phyloP scores from a whole-genome alignment of 2,113 vertebrate genomes.

The Isurus oxyrinchus region DNA sequence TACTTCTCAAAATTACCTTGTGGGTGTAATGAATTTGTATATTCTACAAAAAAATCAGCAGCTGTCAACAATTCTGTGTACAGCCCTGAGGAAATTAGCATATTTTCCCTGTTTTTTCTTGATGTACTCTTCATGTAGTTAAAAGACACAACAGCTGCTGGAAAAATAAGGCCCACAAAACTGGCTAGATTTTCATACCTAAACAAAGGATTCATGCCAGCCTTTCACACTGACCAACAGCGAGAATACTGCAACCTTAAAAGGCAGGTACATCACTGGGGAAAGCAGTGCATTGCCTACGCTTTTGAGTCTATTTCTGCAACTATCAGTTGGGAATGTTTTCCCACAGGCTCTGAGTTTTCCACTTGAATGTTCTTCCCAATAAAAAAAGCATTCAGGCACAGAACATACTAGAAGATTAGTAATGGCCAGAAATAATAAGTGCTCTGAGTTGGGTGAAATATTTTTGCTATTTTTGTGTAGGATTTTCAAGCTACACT shows the following conservation, averaged over 20 bases:
- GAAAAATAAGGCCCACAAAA: background rate
- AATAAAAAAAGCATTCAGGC: background rate
- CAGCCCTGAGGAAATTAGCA: background rate
- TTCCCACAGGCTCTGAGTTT: background rate
- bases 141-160: background rate
- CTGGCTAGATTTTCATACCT: background rate
- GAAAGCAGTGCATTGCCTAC: background rate
- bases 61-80: background rate
- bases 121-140: background rate
- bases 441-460: background rate
- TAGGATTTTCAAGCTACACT: background rate
- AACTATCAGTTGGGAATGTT: background rate
- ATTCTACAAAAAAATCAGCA: background rate
- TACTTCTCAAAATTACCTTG: background rate
- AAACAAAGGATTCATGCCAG: background rate
- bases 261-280: background rate
- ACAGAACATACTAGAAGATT: background rate
- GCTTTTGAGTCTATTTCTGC: background rate
- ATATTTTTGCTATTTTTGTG: background rate
- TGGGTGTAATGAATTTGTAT: background rate
- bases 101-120: background rate
- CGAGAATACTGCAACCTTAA: background rate
- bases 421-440: constrained; percentile 27
- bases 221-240: background rate
- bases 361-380: background rate